phyloP scores from a whole-genome alignment of 2,888 invertebrate species.

The Pheosia gnoma region DNA sequence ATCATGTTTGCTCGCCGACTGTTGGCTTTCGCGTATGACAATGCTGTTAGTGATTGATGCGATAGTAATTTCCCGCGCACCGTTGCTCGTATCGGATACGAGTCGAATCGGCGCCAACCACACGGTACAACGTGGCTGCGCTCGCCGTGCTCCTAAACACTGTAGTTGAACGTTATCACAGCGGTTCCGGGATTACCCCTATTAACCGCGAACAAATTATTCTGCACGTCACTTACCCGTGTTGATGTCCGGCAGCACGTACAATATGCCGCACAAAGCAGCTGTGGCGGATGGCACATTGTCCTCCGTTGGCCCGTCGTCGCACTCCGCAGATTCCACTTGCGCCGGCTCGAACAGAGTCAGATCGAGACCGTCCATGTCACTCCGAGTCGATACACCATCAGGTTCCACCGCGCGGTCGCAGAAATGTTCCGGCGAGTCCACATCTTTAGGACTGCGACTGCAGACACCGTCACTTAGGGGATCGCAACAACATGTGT shows the following conservation, averaged over 20 bases:
- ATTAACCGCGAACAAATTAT: constrained; percentile 54
- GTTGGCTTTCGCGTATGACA: constrained; percentile 69
- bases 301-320: constrained; percentile 42
- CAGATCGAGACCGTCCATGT: constrained; percentile 88
- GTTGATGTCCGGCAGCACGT: constrained; percentile 62
- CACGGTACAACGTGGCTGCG: constrained; percentile 50
- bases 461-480: constrained; percentile 78
- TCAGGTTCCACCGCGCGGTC: constrained; percentile 71
- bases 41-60: constrained; percentile 74
- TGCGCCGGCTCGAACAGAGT: constrained; percentile 86
- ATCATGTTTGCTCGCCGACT: constrained; percentile 44
- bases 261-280: constrained; percentile 72
- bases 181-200: constrained; percentile 53
- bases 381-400: constrained; percentile 77
- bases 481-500: constrained; percentile 85
- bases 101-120: constrained; percentile 61
- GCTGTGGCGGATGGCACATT: constrained; percentile 51
- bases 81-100: constrained; percentile 81
- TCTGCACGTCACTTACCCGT: constrained; percentile 64
- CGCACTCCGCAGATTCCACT: constrained; percentile 57
- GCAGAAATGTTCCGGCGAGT: constrained; percentile 77
- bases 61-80: constrained; percentile 74
- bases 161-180: constrained; percentile 63
- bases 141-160: constrained; percentile 63
- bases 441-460: constrained; percentile 79